phyloP scores from a whole-genome alignment of 2,888 invertebrate genomes.

The Molorchus minor region DNA sequence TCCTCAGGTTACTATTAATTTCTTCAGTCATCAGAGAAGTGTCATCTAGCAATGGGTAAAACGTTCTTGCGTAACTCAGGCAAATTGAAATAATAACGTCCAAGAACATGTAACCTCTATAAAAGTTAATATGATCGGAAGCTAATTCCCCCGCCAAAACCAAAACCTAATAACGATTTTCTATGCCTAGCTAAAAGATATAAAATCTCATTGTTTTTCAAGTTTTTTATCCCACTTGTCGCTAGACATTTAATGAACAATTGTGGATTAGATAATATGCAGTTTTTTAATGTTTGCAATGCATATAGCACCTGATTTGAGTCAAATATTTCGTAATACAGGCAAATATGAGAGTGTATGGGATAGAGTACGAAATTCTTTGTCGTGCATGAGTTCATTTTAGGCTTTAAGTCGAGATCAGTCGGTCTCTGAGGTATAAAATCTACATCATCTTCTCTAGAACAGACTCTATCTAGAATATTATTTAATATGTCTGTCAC shows the following conservation, averaged over 20 bases:
- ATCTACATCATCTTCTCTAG: constrained; percentile 45
- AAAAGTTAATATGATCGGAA: constrained; percentile 73
- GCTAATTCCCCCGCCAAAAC: constrained; percentile 70
- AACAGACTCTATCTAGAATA: constrained; percentile 66
- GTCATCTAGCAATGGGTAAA: constrained; percentile 77
- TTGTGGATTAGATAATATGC: constrained; percentile 75
- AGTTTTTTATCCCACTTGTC: constrained; percentile 74
- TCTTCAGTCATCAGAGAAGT: constrained; percentile 74
- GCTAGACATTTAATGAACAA: constrained; percentile 79
- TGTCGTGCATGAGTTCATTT: constrained; percentile 43
- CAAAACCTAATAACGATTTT: constrained; percentile 82
- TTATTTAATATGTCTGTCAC: constrained; percentile 69
- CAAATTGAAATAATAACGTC: constrained; percentile 80
- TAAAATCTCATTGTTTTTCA: constrained; percentile 66
- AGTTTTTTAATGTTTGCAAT: constrained; percentile 76
- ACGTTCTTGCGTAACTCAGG: constrained; percentile 82
- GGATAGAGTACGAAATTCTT: constrained; percentile 69
- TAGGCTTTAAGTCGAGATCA: constrained; percentile 53
- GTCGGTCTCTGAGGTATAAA: constrained; percentile 41
- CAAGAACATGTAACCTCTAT: constrained; percentile 81
- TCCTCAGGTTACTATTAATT: constrained; percentile 78
- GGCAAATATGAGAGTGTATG: constrained; percentile 83
- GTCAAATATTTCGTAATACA: constrained; percentile 84
- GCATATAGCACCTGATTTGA: constrained; percentile 78
- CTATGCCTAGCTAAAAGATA: constrained; percentile 77